Base-by-base conservation (phyloP, 2,888 invertebrate genomes). In the Sericinus montela region DNA sequence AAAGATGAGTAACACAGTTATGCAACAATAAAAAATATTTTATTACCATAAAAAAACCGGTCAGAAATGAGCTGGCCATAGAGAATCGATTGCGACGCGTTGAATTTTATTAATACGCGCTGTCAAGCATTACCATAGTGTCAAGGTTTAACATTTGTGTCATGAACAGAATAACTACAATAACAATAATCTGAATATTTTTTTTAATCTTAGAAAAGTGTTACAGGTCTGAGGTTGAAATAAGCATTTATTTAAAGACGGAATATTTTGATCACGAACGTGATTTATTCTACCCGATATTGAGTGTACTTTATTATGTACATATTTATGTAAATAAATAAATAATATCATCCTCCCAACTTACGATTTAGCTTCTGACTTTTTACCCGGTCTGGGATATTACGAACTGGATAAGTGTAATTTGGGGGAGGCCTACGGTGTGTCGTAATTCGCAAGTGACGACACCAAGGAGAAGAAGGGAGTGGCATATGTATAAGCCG, bases 121-220 rank as follows among this genome's bases (percentile, higher is more conserved):
- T 25, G 43, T 44, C 38, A 34, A 30, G 41, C 50, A 50, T 50
- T 50, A 50, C 50, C 37, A 50, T 50, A 45, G 45, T 50, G 50
- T 50, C 50, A 50, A 50, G 50, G 50, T 41, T 40, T 16, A 14
- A 13, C 50, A 50, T 50, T 28, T 50, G 45, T 50, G 50, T 50
- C 50, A 50, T 36, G 45, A 50, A 45, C 50, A 19, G 28, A n/a
- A 11, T 11, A 11, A 7, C n/a, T 9, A 11, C 29, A 45, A 39
- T 35, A 36, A 29, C 35, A 45, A 35, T 45, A 44, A 49, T 49
- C 49, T 49, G 44, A 44, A 49, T 44, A 23, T 23, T 25, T 49
- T 49, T 48, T 48, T 39, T 45, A 41, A 40, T 29, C 15, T 37
- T 19, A 45, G 44, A 41, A 49, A 35, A 45, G 29, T 28, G 42